Conservation (phyloP, 2,797 vertebrate species). For the Meda fulgida region DNA sequence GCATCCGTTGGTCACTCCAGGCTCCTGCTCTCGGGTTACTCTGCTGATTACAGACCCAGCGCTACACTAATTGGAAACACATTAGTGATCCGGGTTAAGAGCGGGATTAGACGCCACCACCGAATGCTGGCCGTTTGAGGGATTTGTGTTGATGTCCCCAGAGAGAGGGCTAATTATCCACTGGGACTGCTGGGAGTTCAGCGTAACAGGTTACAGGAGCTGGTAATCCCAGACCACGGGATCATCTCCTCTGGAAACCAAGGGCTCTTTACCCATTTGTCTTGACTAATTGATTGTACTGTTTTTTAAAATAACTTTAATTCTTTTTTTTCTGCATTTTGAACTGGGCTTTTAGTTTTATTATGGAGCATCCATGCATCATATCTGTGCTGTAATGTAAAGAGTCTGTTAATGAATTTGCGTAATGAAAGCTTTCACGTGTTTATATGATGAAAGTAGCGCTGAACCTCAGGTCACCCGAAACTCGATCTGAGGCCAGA, state of each 20-base stretch:
- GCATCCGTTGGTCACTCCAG: slow-evolving; percentile 69
- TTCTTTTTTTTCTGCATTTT: not conserved
- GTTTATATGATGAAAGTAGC: slow-evolving; percentile 72
- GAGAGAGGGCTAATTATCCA: slow-evolving; percentile 77
- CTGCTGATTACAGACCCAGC: slow-evolving; percentile 81
- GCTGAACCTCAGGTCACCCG: slow-evolving; percentile 66
- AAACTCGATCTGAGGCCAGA: slow-evolving; percentile 62
- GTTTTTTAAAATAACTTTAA: not conserved
- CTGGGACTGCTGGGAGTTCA: slow-evolving; percentile 75
- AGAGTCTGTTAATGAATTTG: slow-evolving; percentile 72
- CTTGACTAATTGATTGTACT: slow-evolving; percentile 45
- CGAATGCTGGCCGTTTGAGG: slow-evolving; percentile 74
- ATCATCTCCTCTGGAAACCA: slow-evolving; percentile 68
- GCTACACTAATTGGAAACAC: slow-evolving; percentile 85
- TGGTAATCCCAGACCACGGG: slow-evolving; percentile 72
- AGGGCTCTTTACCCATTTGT: slow-evolving; percentile 52
- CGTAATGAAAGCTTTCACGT: slow-evolving; percentile 72
- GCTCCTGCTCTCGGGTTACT: slow-evolving; percentile 80
- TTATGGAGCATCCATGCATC: slow-evolving; percentile 21
- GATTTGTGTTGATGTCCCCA: slow-evolving; percentile 72
- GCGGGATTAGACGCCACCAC: slow-evolving; percentile 71
- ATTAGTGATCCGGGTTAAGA: slow-evolving; percentile 78
- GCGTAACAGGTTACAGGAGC: slow-evolving; percentile 81
- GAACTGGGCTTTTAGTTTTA: slow-evolving; percentile 12
- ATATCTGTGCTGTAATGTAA: slow-evolving; percentile 62